Evolutionary conservation across 2,113 vertebrate species (phyloP).

Genomic region (Riparia riparia): DNA sequence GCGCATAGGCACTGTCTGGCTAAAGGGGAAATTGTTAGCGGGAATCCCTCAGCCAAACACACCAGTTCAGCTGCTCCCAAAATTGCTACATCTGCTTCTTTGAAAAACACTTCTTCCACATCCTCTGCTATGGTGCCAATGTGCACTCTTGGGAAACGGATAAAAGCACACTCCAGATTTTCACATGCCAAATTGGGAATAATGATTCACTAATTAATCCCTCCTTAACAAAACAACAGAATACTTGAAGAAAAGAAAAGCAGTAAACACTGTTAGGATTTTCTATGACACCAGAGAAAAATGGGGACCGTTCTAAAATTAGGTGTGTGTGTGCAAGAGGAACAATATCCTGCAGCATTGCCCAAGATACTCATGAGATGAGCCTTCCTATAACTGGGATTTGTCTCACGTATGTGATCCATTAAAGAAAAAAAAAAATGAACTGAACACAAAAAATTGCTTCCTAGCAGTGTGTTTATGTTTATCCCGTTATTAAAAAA

Average conservation of each 20-base stretch:
- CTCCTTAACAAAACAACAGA: conserved; percentile 41
- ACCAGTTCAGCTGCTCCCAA: conserved; percentile 22
- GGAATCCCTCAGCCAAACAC: neutral
- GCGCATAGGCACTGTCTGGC: neutral
- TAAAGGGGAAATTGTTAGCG: neutral
- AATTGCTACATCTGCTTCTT: conserved; percentile 69
- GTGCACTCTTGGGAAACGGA: conserved; percentile 58
- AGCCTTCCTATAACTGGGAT: neutral
- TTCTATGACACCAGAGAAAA: conserved; percentile 25
- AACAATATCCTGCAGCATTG: neutral
- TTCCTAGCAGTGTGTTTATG: conserved; percentile 14
- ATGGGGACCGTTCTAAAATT: conserved; percentile 35
- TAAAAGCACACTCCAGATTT: conserved; percentile 62
- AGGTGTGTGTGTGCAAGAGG: neutral
- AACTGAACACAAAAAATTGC: neutral
- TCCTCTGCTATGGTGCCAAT: conserved; percentile 64
- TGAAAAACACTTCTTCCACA: conserved; percentile 67
- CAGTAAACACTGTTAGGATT: conserved; percentile 24
- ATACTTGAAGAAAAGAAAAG: neutral
- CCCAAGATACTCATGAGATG: neutral
- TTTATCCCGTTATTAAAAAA: neutral
- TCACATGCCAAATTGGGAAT: conserved; percentile 64
- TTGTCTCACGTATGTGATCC: neutral
- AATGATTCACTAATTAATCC: conserved; percentile 69
- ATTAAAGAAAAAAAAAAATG: neutral